These are phyloP conservation scores for Mungos mungo DNA, from an alignment of 2,113 vertebrate species.

Conservation along the genomic window DNA sequence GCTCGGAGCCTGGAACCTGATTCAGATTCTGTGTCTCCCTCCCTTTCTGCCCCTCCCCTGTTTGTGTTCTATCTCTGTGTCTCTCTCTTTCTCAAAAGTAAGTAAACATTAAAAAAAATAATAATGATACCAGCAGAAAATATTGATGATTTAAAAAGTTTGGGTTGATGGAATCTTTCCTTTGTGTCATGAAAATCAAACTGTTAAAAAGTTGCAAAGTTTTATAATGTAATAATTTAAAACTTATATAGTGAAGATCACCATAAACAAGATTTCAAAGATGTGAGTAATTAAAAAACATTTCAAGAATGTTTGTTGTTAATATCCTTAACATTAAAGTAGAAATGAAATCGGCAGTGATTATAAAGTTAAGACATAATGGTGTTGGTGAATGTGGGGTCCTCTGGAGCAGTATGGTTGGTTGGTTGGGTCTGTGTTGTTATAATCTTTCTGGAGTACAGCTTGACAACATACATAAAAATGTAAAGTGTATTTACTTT, in stretches of 20 bases:
- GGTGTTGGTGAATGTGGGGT: background rate
- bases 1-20: too few relatives aligned
- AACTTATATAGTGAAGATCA: background rate
- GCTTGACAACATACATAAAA: background rate
- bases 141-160: background rate
- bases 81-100: too few relatives aligned
- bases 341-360: background rate
- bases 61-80: too few relatives aligned
- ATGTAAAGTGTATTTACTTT: background rate
- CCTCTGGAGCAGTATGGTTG: background rate
- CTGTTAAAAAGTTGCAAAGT: background rate
- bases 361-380: background rate
- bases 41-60: too few relatives aligned
- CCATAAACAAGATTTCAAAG: background rate
- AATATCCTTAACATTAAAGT: background rate
- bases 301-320: background rate
- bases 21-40: too few relatives aligned
- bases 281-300: background rate
- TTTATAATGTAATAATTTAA: background rate
- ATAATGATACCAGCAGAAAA: background rate
- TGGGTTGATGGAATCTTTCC: background rate
- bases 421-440: background rate
- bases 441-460: background rate
- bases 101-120: background rate
- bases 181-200: background rate